These are phyloP conservation scores for Limnephilus marmoratus DNA, from an alignment of 2,888 invertebrate species.

Conservation along the genomic window DNA sequence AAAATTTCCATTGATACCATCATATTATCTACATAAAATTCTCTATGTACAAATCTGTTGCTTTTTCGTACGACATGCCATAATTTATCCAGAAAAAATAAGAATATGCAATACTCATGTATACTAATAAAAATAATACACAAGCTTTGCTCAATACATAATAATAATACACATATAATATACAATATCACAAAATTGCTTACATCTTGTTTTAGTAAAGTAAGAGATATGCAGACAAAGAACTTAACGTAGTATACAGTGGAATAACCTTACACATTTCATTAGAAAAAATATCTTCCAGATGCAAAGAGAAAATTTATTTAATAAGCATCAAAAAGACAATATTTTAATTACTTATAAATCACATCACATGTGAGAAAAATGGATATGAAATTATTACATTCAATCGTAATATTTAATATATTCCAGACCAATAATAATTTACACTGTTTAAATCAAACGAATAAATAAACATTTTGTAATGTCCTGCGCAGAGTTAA, in stretches of 20 bases:
- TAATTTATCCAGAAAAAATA: too few relatives aligned
- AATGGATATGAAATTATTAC: background rate
- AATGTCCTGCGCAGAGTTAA: background rate
- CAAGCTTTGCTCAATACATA: background rate
- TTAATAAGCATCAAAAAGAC: background rate
- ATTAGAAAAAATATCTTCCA: background rate
- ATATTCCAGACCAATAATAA: too few relatives aligned
- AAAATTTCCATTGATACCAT: too few relatives aligned
- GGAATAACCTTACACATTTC: background rate
- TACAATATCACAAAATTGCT: background rate
- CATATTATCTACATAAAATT: too few relatives aligned
- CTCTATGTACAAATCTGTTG: too few relatives aligned
- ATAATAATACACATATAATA: background rate
- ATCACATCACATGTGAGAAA: background rate
- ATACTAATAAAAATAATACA: background rate
- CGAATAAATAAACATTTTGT: background rate
- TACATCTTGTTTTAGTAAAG: background rate
- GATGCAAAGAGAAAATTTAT: background rate
- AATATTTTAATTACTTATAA: background rate
- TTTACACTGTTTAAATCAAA: background rate
- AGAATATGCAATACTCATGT: too few relatives aligned
- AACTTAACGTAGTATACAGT: background rate
- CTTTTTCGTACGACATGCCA: too few relatives aligned
- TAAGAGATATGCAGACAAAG: background rate
- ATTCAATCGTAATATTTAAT: background rate